These are phyloP conservation scores for Hydriomena furcata DNA, from an alignment of 2,888 invertebrate genomes.

Conservation along the genomic window DNA sequence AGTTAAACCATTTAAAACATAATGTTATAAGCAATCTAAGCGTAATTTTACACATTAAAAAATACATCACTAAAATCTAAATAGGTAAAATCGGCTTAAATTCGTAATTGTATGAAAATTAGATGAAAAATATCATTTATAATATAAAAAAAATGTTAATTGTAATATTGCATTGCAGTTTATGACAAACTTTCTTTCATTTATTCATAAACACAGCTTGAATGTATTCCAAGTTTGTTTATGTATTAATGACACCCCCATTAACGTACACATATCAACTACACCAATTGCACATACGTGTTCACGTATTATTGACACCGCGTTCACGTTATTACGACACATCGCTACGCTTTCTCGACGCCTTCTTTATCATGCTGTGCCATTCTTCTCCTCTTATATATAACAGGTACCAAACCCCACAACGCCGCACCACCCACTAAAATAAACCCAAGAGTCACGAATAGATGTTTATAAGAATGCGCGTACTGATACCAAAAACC, in stretches of 20 bases:
- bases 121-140: neutral
- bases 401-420: slow-evolving; percentile 90
- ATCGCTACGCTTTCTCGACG: slow-evolving; percentile 50
- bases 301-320: slow-evolving; percentile 3
- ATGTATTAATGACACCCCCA: slow-evolving; percentile 1
- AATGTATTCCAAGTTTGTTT: too few relatives aligned
- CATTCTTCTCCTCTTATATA: slow-evolving; percentile 71
- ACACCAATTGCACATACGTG: slow-evolving; percentile 1
- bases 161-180: slow-evolving; percentile 10
- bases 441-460: slow-evolving; percentile 88
- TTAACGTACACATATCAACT: slow-evolving; percentile 2
- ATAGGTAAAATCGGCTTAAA: slow-evolving; percentile 19
- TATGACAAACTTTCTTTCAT: neutral
- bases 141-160: neutral
- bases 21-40: slow-evolving; percentile 7
- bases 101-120: slow-evolving; percentile 18
- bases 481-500: slow-evolving; percentile 87
- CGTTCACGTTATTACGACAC: neutral
- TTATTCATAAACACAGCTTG: neutral
- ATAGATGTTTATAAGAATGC: slow-evolving; percentile 87
- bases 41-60: slow-evolving; percentile 8
- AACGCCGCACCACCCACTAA: slow-evolving; percentile 88
- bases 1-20: neutral
- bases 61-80: slow-evolving; percentile 3
- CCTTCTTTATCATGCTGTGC: slow-evolving; percentile 41